phyloP scores from a whole-genome alignment of 2,797 vertebrate genomes.

The Apodemus agrarius region DNA sequence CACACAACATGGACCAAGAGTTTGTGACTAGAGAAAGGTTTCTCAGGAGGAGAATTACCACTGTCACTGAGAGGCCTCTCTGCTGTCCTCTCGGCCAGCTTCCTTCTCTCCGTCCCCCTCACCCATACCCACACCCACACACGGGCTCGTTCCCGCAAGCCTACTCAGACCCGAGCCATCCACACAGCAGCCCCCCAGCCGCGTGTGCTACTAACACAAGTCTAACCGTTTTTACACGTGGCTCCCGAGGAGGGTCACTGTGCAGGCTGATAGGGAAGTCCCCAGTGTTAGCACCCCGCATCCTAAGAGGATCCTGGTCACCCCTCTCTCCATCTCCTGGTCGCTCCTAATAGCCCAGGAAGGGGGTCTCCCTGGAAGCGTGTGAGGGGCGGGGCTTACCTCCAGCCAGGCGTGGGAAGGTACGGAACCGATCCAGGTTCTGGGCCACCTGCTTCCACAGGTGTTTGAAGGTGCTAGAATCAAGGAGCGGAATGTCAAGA shows the following conservation, averaged over 20 bases:
- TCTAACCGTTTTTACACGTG: neutral
- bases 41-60: neutral
- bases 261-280: neutral
- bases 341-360: neutral
- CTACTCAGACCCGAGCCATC: neutral
- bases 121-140: neutral
- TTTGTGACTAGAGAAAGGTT: neutral
- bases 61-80: neutral
- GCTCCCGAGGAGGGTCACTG: neutral
- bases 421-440: slow-evolving; percentile 94
- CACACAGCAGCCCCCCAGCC: rapidly evolving
- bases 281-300: neutral
- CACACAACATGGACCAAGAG: rapidly evolving
- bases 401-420: slow-evolving; percentile 95
- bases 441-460: slow-evolving; percentile 97
- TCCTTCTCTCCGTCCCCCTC: neutral
- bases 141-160: neutral
- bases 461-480: slow-evolving; percentile 94
- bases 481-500: neutral
- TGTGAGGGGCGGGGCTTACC: slow-evolving; percentile 85
- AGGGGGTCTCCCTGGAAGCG: neutral
- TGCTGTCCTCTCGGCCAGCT: neutral
- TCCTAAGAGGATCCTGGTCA: neutral
- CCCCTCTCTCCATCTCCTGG: neutral
- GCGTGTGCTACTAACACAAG: neutral